Base-by-base conservation (phyloP, 2,888 invertebrate genomes). In the Chromoteleia sp. region DNA sequence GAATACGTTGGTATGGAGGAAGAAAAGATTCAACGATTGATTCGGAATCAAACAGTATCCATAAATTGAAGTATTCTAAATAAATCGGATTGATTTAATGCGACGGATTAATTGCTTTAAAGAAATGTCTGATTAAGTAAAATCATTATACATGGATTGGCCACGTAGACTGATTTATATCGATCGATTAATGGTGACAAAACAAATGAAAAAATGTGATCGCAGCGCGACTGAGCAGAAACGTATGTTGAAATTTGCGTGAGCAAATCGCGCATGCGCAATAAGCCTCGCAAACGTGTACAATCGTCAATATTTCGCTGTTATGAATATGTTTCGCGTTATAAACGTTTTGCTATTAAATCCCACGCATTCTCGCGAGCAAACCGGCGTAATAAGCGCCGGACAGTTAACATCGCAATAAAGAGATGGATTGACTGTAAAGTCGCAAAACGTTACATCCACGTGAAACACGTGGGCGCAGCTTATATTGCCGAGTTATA, bases 361-460 rank as follows among this genome's bases (percentile, higher is more conserved):
- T 63, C 81, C 81, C 73, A 81, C 81, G 77, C 81, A 39, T 45
- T 65, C 21, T 39, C 29, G 25, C 52, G 56, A 59, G 76, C 76
- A 52, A 71, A 59, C 29, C 65, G 41, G 48, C 68, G 68, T 80
- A 80, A 80, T 80, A 80, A 74, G 74, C 80, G 43, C 68, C 73
- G 59, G 81, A 71, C 74, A 76, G 67, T 80, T 80, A 81, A 81
- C 77, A 77, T 73, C 30, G 71, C 63, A 74, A 68, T 63, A 68
- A 79, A 68, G 71, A 79, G 65, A 83, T 54, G 81, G 74, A 78
- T 74, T 74, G 81, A 73, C 59, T 73, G 59, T 73, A 81, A 81
- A 81, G 76, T 61, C 71, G 71, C 76, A 48, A 81, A 81, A 71
- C 56, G 81, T 68, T 70, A 50, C 73, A 74, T 77, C 61, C 39